Evolutionary conservation across 2,888 invertebrate genomes (phyloP), one percentile per base, ranked within the genome.

Genomic region (Drepanosiphum platanoidis): DNA sequence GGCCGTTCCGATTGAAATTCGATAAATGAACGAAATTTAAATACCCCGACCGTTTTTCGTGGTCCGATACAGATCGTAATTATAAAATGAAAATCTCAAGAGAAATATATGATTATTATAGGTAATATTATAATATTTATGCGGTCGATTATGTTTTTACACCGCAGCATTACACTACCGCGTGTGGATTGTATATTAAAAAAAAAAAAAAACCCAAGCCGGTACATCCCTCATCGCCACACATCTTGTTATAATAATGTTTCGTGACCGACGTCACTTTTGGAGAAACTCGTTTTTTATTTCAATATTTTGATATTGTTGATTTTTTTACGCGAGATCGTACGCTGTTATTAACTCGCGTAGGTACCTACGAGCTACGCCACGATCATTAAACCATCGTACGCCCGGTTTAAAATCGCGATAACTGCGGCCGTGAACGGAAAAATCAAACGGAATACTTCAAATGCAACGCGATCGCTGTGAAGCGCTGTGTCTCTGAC

Each of bases 241-340:
- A 18, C 15, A 7, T 46, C 18, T 52, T 52, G 22, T 52, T 18
- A 52, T 58, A 61, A 77, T 52, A 8, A 18, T n/a, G 2, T 77
- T 64, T 64, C 61, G 36, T 77, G 61, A 64, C 77, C 22, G 9
- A 77, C 39, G 9, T 64, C 77, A 22, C 22, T 64, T 15, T 68
- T 39, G 30, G 39, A 15, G 4, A 61, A 77, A 77, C 61, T 61
- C 15, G 61, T 36, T 77, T 15, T 39, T 5, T n/a, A 52, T 74
- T 61, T 61, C 61, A 7, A 8, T 42, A 42, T 42, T 9, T 8
- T 58, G n/a, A 46, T 18, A 46, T 8, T 46, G 11, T 46, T 46
- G 18, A 46, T 2, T 46, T 2, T 46, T 46, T 1, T 46, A 46
- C 61, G 61, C 15, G 27, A n/a, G n/a, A n/a, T n/a, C n/a, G n/a